Evolutionary conservation across 1,140 invertebrate species (phyloP), one percentile per base, ranked within the genome.

Genomic region (Drosophila watanabei): DNA sequence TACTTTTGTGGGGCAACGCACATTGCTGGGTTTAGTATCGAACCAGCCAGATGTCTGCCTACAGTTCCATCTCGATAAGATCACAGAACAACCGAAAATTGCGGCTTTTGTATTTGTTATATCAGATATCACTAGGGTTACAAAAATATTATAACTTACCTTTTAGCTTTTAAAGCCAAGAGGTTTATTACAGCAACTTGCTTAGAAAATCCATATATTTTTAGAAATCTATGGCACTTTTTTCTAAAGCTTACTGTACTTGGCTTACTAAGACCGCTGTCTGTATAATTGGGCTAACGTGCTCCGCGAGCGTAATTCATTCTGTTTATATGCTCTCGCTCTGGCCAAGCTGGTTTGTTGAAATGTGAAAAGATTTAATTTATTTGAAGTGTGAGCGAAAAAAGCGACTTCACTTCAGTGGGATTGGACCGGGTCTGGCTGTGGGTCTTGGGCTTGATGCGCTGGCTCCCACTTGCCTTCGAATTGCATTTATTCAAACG

Each of bases 341-440:
- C 24, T 39, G 49, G 33, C 61, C 52, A 58, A 80, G 66, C 62
- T 86, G 70, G 37, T 60, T 65, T 76, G 83, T 75, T 77, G 58
- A 69, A 65, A 59, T 65, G 73, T 83, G 87, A 89, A 88, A 85
- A 85, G 81, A 88, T 88, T 88, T 88, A 88, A 88, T 88, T 89
- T 88, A 89, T 85, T 89, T 89, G 64, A 89, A 88, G 85, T 79
- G 75, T 70, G 62, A 80, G 71, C 54, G 48, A 62, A 69, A 77
- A 64, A 81, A 85, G 65, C 70, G 57, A 75, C 61, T 80, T 71
- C 59, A 69, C 41, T 66, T 79, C 57, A n/a, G 41, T 37, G 43
- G 49, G 52, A 65, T 71, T 79, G 45, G 66, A 69, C 49, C 18
- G 39, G 20, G 33, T 68, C 41, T 56, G 52, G 33, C 14, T 54